Conservation (phyloP, 2,888 invertebrate species). For the Xylocampa areola region DNA sequence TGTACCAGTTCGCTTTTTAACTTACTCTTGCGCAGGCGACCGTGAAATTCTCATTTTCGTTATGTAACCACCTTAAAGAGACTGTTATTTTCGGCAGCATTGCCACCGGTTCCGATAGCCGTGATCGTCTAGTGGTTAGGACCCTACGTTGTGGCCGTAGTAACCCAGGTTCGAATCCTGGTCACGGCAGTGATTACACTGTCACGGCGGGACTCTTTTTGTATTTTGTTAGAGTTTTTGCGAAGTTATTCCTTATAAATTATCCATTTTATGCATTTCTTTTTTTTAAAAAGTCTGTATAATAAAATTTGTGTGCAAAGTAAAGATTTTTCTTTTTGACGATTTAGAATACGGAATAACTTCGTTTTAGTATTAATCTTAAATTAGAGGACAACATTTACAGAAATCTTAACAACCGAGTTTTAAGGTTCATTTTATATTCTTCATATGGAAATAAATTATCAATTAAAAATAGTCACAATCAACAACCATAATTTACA, state of each 20-base stretch:
- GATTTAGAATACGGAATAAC: neutral
- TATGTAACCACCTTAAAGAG: constrained; percentile 15
- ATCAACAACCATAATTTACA: no score
- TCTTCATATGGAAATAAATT: no score
- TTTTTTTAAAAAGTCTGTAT: no score
- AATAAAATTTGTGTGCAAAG: no score
- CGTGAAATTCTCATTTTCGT: constrained; percentile 20
- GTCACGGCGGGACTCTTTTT: constrained; percentile 43
- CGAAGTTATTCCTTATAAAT: neutral
- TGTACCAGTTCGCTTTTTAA: constrained; percentile 8
- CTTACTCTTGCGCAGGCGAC: constrained; percentile 21
- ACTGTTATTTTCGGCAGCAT: constrained; percentile 60
- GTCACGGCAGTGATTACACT: constrained; percentile 89
- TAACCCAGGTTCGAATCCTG: constrained; percentile 92
- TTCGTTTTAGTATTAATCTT: constrained; percentile 2
- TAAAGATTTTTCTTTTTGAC: neutral
- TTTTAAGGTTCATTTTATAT: neutral
- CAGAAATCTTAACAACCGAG: constrained; percentile 21
- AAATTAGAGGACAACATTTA: constrained; percentile 33
- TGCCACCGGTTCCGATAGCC: constrained; percentile 63
- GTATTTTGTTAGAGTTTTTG: constrained; percentile 6
- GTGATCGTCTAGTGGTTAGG: constrained; percentile 93
- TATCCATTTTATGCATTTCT: neutral
- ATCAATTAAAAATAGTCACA: no score
- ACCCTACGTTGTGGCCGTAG: constrained; percentile 93